A percentile compares a stretch with the other conserved stretches of the same genome.
Conservation (phyloP, 2,888 invertebrate genomes). For the Pyralis farinalis region DNA sequence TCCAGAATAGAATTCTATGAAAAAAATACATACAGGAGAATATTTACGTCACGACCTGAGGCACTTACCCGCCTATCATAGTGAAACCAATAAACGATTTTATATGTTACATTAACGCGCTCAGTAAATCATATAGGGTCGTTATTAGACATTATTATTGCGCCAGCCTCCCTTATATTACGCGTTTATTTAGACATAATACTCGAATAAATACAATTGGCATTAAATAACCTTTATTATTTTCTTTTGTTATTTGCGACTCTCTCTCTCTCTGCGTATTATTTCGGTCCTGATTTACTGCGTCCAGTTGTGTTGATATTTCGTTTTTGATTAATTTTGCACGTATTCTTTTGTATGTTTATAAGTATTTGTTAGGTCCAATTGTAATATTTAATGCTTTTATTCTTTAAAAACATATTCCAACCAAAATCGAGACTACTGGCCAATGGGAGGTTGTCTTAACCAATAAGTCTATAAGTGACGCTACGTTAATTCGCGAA, state of each 20-base stretch:
- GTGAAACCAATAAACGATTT: constrained; percentile 35
- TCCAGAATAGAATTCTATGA: no score
- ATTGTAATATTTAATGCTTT: no score
- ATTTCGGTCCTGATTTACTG: background rate
- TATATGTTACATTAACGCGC: constrained; percentile 49
- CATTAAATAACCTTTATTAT: constrained; percentile 45
- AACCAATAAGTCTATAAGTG: no score
- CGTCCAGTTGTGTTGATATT: background rate
- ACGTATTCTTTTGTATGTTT: no score
- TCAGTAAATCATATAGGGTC: constrained; percentile 63
- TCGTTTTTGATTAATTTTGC: background rate
- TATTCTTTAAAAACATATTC: no score
- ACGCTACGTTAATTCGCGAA: no score
- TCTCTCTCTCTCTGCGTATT: background rate
- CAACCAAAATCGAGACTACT: no score
- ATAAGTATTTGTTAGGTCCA: no score
- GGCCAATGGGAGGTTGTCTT: no score
- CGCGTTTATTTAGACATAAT: constrained; percentile 41
- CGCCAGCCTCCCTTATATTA: constrained; percentile 41
- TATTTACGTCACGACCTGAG: background rate
- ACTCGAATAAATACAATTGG: constrained; percentile 54
- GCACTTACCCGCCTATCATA: background rate
- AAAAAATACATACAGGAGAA: no score
- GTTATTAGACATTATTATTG: constrained; percentile 72
- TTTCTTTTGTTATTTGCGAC: constrained; percentile 48